Evolutionary conservation across 2,113 vertebrate genomes (phyloP).

Genomic region (Ceyx margarethae): DNA sequence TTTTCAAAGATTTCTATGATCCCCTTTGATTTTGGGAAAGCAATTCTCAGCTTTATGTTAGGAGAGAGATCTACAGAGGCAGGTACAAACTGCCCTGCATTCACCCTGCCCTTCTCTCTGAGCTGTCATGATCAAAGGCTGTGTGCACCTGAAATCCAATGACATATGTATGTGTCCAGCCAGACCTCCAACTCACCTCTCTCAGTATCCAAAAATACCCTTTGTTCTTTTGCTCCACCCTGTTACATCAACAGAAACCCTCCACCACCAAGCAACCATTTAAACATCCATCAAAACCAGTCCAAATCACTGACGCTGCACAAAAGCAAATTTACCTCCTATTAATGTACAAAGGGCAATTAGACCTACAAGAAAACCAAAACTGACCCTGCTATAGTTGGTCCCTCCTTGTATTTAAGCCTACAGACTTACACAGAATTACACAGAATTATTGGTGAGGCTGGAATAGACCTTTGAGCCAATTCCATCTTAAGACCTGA

Average conservation of each 20-base stretch:
- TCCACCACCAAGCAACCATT: not conserved
- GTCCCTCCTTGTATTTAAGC: not conserved
- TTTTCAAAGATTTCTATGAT: not conserved
- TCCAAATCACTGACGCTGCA: not conserved
- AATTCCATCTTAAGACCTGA: too few relatives aligned
- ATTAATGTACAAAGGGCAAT: not conserved
- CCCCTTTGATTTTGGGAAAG: not conserved
- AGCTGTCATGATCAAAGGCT: not conserved
- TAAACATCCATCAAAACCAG: not conserved
- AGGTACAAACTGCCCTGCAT: not conserved
- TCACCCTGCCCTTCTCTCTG: not conserved
- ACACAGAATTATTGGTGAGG: too few relatives aligned
- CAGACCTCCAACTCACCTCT: not conserved
- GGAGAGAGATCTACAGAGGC: not conserved
- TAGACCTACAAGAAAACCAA: not conserved
- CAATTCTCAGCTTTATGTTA: not conserved
- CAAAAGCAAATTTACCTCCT: not conserved
- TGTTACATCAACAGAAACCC: not conserved
- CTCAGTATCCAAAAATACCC: not conserved
- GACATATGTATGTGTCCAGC: not conserved
- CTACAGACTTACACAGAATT: not conserved
- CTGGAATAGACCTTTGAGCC: too few relatives aligned
- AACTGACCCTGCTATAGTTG: not conserved
- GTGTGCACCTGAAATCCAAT: not conserved
- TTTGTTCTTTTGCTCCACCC: not conserved